Conservation (phyloP, 2,888 invertebrate genomes). For the Eupithecia subumbrata region DNA sequence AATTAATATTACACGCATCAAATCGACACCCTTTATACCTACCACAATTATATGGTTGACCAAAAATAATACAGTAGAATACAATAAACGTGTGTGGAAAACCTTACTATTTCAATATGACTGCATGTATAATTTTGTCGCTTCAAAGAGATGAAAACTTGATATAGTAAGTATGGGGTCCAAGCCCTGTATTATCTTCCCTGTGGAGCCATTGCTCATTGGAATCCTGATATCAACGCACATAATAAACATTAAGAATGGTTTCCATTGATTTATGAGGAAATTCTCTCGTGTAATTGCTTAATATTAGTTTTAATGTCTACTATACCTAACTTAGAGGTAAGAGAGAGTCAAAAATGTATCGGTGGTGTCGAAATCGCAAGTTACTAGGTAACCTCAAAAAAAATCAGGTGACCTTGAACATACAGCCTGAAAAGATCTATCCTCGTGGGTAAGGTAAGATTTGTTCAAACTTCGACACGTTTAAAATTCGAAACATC, state of each 20-base stretch:
- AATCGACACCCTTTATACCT: neutral
- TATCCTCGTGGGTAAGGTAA: conserved; percentile 25
- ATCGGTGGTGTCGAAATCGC: no score
- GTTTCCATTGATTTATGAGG: no score
- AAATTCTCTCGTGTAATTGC: neutral
- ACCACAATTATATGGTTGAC: neutral
- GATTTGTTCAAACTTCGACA: conserved; percentile 27
- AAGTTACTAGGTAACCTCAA: neutral
- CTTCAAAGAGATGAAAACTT: no score
- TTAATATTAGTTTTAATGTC: neutral
- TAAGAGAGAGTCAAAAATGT: no score
- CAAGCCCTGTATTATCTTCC: neutral
- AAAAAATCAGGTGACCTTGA: neutral
- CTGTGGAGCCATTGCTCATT: neutral
- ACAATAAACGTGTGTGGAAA: no score
- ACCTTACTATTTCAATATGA: no score
- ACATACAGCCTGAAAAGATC: neutral
- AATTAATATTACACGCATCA: neutral
- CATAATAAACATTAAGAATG: no score
- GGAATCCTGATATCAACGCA: neutral
- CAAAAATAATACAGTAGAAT: no score
- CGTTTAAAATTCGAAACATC: conserved; percentile 44
- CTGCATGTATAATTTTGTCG: no score
- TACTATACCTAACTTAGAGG: no score
- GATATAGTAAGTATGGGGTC: neutral